Base-by-base conservation (phyloP, 1,140 invertebrate species). In the Cephus cinctus region DNA sequence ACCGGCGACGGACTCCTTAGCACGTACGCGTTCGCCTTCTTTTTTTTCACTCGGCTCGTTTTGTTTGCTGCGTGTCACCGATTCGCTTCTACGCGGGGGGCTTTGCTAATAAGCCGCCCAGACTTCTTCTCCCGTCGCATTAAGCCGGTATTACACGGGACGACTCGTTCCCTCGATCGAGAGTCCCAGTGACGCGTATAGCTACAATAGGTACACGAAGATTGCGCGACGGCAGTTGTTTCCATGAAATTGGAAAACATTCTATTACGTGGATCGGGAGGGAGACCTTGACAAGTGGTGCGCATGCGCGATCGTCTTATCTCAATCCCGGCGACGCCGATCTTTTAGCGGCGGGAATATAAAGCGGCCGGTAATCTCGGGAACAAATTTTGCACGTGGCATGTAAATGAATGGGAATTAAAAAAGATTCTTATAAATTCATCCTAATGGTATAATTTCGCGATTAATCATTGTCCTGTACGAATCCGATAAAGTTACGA, bases 371-470 rank as follows among this genome's bases (percentile, higher is more conserved):
- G 59, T 71, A 64, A 67, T 65, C 59, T 57, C 40, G 52, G 27
- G 20, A 27, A 52, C 40, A 46, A 50, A 49, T 63, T 67, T n/a
- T 56, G 49, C 60, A 63, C 53, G 58, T 61, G 61, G 55, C 58
- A 71, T 70, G 62, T 58, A 69, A 72, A 72, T 68, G 55, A 60
- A 23, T 45, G 48, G 54, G 11, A 40, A 47, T 61, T 63, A 57
- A 50, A 27, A 50, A 8, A 45, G 51, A 62, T 52, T 55, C 61
- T 43, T 47, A 58, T 54, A 47, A 57, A 61, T 50, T 59, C 55
- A 54, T 52, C 54, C 58, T 54, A 56, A 63, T 61, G 54, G 69
- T 58, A 73, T 71, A 71, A 73, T 73, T 69, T 65, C 42, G 57
- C 65, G 62, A 71, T 73, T 67, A 73, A 73, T 71, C 63, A 65